Conservation (phyloP, 2,888 invertebrate genomes). For the Loripinus fragilis region DNA sequence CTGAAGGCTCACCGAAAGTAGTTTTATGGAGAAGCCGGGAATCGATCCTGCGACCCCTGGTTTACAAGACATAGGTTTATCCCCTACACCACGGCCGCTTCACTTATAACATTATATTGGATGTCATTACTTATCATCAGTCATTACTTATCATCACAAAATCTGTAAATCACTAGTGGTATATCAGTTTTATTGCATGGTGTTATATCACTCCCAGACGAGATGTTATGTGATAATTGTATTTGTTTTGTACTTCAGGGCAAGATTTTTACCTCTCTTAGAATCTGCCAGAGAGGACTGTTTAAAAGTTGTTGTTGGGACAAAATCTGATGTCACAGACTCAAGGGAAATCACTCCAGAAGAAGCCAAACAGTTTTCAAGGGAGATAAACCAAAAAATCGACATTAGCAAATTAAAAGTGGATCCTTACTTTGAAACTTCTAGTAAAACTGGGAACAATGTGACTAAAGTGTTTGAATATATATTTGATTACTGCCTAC, state of each 20-base stretch:
- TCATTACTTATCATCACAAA: too few relatives aligned
- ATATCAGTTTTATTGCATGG: too few relatives aligned
- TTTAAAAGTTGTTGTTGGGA: conserved; percentile 80
- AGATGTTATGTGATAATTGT: too few relatives aligned
- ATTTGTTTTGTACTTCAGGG: conserved; percentile 69
- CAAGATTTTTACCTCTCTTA: conserved; percentile 78
- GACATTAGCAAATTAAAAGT: conserved; percentile 61
- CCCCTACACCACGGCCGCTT: too few relatives aligned
- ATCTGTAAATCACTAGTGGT: too few relatives aligned
- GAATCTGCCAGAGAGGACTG: conserved; percentile 78
- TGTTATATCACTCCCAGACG: too few relatives aligned
- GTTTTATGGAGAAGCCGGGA: too few relatives aligned
- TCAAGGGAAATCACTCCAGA: conserved; percentile 71
- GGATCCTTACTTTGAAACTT: conserved; percentile 82
- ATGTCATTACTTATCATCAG: too few relatives aligned
- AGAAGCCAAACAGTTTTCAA: conserved; percentile 73
- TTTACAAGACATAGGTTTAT: too few relatives aligned
- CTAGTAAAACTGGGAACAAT: conserved; percentile 77
- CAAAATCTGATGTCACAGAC: conserved; percentile 75
- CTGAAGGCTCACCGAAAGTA: too few relatives aligned
- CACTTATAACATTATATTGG: too few relatives aligned
- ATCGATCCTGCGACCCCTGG: too few relatives aligned
- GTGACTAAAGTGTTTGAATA: conserved; percentile 80
- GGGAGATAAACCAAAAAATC: conserved; percentile 72
- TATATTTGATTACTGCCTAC: conserved; percentile 78